These are phyloP conservation scores for Murina feae DNA, from an alignment of 2,113 vertebrate species.

Conservation along the genomic window DNA sequence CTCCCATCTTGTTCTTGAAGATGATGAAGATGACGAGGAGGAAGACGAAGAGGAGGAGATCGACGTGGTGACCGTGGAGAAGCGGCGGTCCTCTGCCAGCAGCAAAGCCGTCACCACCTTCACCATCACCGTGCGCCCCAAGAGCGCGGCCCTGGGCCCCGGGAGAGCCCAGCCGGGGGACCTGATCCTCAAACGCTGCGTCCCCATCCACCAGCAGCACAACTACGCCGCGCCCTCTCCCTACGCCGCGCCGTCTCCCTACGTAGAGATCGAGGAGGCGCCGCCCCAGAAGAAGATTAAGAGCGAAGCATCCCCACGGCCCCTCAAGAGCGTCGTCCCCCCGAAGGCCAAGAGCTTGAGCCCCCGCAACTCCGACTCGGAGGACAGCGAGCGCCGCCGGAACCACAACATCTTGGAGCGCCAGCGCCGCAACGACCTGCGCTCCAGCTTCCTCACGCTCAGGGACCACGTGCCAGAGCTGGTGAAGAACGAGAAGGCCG, in stretches of 20 bases:
- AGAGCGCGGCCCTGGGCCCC: slow-evolving; percentile 76
- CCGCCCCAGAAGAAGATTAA: slow-evolving; percentile 90
- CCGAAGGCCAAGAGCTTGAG: slow-evolving; percentile 89
- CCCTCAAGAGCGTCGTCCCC: slow-evolving; percentile 79
- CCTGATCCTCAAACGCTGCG: slow-evolving; percentile 92
- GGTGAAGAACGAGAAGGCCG: slow-evolving; percentile 95
- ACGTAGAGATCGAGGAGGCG: slow-evolving; percentile 87
- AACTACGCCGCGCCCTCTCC: slow-evolving; percentile 97
- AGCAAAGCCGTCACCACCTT: slow-evolving; percentile 83
- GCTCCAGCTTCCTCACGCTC: slow-evolving; percentile 95
- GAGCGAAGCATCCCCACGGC: slow-evolving; percentile 81
- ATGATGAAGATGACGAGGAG: slow-evolving; percentile 89
- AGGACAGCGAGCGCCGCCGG: slow-evolving; percentile 95
- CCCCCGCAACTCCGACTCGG: slow-evolving; percentile 92
- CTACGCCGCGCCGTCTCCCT: slow-evolving; percentile 92
- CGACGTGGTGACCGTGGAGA: slow-evolving; percentile 96
- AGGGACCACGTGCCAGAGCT: slow-evolving; percentile 98
- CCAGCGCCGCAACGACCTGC: slow-evolving; percentile 96
- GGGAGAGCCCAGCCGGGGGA: slow-evolving; percentile 84
- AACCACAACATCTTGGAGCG: slow-evolving; percentile 99
- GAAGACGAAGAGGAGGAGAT: slow-evolving; percentile 96
- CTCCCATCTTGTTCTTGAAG: slow-evolving; percentile 50
- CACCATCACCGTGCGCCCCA: slow-evolving; percentile 84
- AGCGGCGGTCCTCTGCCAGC: slow-evolving; percentile 87
- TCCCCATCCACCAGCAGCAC: slow-evolving; percentile 98